Evolutionary conservation across 2,888 invertebrate genomes (phyloP), one percentile per base, ranked within the genome.

Genomic region (Trissoscelio sp.): DNA sequence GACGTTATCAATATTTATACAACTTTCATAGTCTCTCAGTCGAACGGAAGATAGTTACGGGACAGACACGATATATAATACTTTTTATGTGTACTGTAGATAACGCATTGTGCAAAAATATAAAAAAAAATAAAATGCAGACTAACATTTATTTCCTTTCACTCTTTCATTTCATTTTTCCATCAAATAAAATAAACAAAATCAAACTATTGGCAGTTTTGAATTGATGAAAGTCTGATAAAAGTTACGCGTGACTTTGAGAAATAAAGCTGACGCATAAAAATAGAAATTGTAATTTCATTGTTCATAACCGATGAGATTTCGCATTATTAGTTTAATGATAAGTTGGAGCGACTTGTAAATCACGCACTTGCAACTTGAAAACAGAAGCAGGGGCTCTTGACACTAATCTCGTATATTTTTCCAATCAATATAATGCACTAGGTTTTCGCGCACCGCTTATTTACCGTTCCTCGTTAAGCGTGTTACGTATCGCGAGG

Each of bases 381-480:
- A 42, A 42, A 42, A 42, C 39, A 42, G 31, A 60, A 44, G 18
- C 20, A 1, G 55, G 42, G 55, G 16, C 42, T 51, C 48, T 46
- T 39, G 42, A 55, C 51, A 39, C 20, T 60, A 73, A 73, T 73
- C 46, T 22, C 31, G 37, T 51, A 31, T 31, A 66, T 58, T 73
- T 79, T 69, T 79, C 57, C 79, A 79, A 79, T 79, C 73, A 74
- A 79, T 79, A 44, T 62, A 69, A 62, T 69, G 16, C 39, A 28
- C 22, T 11, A 44, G 53, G 48, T 66, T 72, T 72, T 69, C 62
- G 74, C 69, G 69, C 62, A 57, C 62, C 53, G 73, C 62, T 79
- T 79, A 69, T 79, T 79, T 79, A 78, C 77, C 77, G 81, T 81
- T 81, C 28, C 73, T 73, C 77, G 73, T 73, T 73, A 81, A 77